A percentile compares a stretch with the other conserved stretches of the same genome.
Conservation (phyloP, 2,113 vertebrate species). For the Sisor rabdophorus region DNA sequence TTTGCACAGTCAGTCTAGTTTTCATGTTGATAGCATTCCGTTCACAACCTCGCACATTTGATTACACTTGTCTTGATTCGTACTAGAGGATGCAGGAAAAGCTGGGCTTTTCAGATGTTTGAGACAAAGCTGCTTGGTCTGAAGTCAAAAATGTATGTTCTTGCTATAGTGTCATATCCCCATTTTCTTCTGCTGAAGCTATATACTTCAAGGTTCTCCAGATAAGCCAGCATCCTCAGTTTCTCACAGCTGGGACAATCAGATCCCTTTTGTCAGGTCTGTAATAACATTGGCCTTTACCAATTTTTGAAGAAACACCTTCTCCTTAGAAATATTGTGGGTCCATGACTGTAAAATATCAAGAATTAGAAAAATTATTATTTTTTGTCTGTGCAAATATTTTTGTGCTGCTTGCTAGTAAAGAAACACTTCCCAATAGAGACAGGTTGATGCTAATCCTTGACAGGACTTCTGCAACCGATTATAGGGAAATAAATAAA, state of each 20-base stretch:
- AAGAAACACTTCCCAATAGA: not conserved
- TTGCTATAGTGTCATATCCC: conserved; percentile 46
- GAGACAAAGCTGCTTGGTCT: conserved; percentile 63
- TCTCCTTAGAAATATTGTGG: conserved; percentile 95
- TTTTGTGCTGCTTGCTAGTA: not conserved
- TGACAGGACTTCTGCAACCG: not conserved
- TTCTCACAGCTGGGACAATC: conserved; percentile 56
- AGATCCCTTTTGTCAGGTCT: conserved; percentile 93
- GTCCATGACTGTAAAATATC: conserved; percentile 86
- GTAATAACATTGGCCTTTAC: conserved; percentile 90
- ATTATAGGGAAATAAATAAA: no score
- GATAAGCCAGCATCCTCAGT: conserved; percentile 46
- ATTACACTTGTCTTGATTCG: not conserved
- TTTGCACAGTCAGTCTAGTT: conserved; percentile 64
- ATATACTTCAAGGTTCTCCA: conserved; percentile 27
- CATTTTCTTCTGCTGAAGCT: conserved; percentile 8
- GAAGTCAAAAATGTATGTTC: conserved; percentile 64
- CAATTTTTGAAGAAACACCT: conserved; percentile 93
- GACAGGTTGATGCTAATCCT: not conserved
- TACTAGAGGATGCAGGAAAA: not conserved
- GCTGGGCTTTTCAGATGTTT: conserved; percentile 24
- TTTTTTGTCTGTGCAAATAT: not conserved
- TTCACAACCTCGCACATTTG: not conserved
- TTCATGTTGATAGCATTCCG: conserved; percentile 4
- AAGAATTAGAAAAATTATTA: conserved; percentile 11